These are phyloP conservation scores for Nysson spinosus DNA, from an alignment of 2,888 invertebrate genomes.

Conservation along the genomic window DNA sequence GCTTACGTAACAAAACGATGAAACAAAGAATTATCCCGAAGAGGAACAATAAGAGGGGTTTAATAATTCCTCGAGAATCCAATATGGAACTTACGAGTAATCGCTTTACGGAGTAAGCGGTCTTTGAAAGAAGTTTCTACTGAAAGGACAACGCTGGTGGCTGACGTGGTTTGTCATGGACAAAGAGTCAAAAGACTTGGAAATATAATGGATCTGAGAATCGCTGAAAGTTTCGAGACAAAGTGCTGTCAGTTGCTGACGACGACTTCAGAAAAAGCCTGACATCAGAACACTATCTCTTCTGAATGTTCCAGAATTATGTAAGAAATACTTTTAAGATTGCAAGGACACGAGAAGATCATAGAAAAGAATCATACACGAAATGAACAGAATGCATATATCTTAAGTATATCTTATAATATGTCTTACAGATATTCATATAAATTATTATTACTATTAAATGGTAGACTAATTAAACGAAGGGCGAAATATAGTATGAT, in stretches of 20 bases:
- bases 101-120: slow-evolving; percentile 41
- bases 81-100: slow-evolving; percentile 32
- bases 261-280: slow-evolving; percentile 19
- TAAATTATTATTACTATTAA: too few relatives aligned
- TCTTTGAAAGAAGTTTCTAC: slow-evolving; percentile 38
- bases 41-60: slow-evolving; percentile 10
- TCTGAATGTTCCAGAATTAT: too few relatives aligned
- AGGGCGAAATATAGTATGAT: too few relatives aligned
- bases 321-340: too few relatives aligned
- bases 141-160: slow-evolving; percentile 23
- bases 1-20: too few relatives aligned
- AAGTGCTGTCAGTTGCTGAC: slow-evolving; percentile 35
- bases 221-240: slow-evolving; percentile 39
- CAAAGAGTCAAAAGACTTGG: slow-evolving; percentile 48
- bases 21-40: too few relatives aligned
- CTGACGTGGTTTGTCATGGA: slow-evolving; percentile 43
- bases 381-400: too few relatives aligned
- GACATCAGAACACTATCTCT: slow-evolving; percentile 36
- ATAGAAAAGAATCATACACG: too few relatives aligned
- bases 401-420: too few relatives aligned
- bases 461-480: too few relatives aligned
- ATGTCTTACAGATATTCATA: too few relatives aligned
- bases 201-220: slow-evolving; percentile 48
- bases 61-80: slow-evolving; percentile 33
- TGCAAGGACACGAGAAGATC: too few relatives aligned